Percentiles rank a stretch among this genome's conserved stretches.
Evolutionary conservation across 2,113 vertebrate genomes (phyloP).

Genomic region (Pycnonotus jocosus): DNA sequence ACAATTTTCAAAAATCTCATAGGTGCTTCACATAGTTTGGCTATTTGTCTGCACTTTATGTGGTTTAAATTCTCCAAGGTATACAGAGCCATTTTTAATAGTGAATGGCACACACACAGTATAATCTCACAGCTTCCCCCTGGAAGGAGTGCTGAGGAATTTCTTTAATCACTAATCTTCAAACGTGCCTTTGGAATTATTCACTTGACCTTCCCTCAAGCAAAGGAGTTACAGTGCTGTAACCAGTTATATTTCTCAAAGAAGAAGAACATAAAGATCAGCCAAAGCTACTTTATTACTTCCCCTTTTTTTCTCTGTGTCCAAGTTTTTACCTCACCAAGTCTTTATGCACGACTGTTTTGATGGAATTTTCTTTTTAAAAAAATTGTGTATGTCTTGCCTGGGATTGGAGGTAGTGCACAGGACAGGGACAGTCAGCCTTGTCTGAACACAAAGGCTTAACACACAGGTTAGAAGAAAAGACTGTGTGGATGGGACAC

Average conservation of each 20-base stretch:
- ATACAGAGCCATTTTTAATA: neutral
- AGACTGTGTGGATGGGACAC: neutral
- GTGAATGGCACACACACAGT: neutral
- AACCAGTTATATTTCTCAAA: neutral
- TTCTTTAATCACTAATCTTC: neutral
- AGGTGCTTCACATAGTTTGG: neutral
- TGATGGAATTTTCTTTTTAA: neutral
- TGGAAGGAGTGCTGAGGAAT: neutral
- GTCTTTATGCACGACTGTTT: neutral
- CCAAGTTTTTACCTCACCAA: neutral
- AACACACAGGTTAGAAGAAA: neutral
- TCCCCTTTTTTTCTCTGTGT: neutral
- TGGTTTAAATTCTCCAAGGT: neutral
- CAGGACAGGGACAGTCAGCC: neutral
- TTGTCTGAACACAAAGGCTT: neutral
- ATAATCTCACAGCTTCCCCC: neutral
- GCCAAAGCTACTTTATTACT: neutral
- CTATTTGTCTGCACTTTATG: neutral
- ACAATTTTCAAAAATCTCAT: neutral
- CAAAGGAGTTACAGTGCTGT: neutral
- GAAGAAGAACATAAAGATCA: neutral
- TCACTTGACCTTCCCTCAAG: neutral
- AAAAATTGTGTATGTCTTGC: neutral
- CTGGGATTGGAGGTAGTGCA: neutral
- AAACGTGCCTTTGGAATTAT: neutral